Evolutionary conservation across 1,140 invertebrate species (phyloP).

Genomic region (Delia radicum): DNA sequence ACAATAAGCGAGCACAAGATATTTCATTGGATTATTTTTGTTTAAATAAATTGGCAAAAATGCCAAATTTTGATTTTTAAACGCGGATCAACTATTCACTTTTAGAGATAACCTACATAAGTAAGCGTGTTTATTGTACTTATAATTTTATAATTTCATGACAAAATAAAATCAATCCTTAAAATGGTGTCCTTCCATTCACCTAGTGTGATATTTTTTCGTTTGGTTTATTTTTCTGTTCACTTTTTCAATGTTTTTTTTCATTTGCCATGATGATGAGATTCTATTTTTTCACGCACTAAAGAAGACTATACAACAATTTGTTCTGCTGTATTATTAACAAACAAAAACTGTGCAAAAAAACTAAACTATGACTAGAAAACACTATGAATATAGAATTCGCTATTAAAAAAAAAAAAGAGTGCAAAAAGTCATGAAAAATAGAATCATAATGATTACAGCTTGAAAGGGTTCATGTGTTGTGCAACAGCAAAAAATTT

Average conservation of each 20-base stretch:
- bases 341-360: neutral
- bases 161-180: no score
- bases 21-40: no score
- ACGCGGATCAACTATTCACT: no score
- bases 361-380: neutral
- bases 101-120: no score
- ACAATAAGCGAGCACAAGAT: no score
- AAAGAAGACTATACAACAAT: constrained; percentile 2
- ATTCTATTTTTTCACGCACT: constrained; percentile 25
- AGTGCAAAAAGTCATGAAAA: neutral
- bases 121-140: no score
- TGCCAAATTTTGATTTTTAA: no score
- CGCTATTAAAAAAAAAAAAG: neutral
- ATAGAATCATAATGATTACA: neutral
- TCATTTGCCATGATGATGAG: constrained; percentile 3
- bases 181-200: neutral
- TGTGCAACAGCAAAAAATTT: neutral
- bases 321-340: constrained; percentile 3
- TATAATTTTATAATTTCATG: no score
- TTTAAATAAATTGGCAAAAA: no score
- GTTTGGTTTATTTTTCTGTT: neutral
- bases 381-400: neutral
- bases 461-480: neutral
- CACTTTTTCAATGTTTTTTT: constrained; percentile 15
- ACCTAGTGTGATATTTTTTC: neutral